phyloP scores from a whole-genome alignment of 2,113 vertebrate species.

The Bolborhynchus lineola region DNA sequence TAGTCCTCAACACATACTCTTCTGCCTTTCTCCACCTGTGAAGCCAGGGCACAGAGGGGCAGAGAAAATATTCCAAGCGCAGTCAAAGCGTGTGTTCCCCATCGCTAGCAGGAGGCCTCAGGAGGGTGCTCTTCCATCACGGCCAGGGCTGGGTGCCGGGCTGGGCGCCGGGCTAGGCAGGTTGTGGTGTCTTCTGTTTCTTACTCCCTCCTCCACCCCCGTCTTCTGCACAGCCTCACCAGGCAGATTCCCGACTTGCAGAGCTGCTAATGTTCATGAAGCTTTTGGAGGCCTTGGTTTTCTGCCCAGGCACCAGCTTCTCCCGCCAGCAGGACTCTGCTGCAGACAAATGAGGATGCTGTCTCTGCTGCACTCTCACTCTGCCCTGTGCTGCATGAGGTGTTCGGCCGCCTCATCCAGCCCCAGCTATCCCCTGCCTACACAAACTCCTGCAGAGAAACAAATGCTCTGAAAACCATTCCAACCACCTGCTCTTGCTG shows the following conservation, averaged over 20 bases:
- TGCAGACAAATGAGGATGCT: background rate
- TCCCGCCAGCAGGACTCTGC: background rate
- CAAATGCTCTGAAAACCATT: background rate
- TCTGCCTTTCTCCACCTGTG: background rate
- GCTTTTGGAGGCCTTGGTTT: background rate
- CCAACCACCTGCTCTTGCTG: rapidly evolving
- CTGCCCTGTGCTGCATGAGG: rapidly evolving
- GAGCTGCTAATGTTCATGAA: background rate
- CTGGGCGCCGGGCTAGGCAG: too few species aligned
- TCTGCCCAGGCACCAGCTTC: background rate
- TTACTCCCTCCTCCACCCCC: background rate
- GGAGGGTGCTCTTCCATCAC: rapidly evolving
- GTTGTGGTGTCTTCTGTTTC: background rate
- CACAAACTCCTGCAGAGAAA: background rate
- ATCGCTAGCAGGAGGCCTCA: background rate
- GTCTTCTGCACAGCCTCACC: rapidly evolving
- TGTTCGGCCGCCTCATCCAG: rapidly evolving
- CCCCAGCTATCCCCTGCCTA: background rate
- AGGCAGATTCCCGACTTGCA: background rate
- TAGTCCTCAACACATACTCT: background rate
- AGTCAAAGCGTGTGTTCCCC: background rate
- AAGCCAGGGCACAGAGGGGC: rapidly evolving
- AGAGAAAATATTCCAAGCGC: background rate
- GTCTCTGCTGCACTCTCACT: rapidly evolving
- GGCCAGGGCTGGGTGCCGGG: rapidly evolving